Evolutionary conservation across 2,113 vertebrate species (phyloP), one percentile per base, ranked within the genome.

Genomic region (Ceuthmochares aereus): DNA sequence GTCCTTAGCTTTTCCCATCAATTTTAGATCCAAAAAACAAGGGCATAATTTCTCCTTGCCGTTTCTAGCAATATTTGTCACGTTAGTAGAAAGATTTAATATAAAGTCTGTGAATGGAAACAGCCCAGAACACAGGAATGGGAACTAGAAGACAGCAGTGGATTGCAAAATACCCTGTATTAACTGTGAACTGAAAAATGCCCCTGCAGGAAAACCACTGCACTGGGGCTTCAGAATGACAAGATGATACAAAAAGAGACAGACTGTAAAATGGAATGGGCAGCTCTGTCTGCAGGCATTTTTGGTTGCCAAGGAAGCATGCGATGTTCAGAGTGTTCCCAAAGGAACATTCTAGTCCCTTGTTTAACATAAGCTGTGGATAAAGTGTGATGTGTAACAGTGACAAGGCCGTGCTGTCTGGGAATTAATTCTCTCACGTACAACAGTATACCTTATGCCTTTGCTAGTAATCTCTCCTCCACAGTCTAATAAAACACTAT

Each of bases 131-230:
- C 58, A 74, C 45, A 59, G 92, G 43, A 93, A 75, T 47, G 47
- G 20, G 54, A 88, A 54, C 30, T 5, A 56, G 37, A 91, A 92
- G 37, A 60, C 40, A 67, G 49, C 32, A 70, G 26, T 64, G 72
- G 60, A 82, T 64, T 52, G 59, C 51, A 68, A 95, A 95, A 89
- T 67, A 75, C 4, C 18, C 54, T 29, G 3, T 20, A 36, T 84
- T 95, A 83, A 52, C 76, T 96, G 56, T 94, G 93, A 96, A 77
- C 66, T 88, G 54, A 78, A 96, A 96, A 97, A 76, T 84, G 58
- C 7, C 58, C 84, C 87, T 94, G 34, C 34, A 93, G 91, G 67
- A 96, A 89, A 52, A 94, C 32, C 40, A 36, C 18, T 88, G 49
- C 34, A 37, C 54, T 47, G 34, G 23, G 17, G 12, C 82, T 88